Base-by-base conservation (phyloP, 2,888 invertebrate species). In the Amphipyra berbera region DNA sequence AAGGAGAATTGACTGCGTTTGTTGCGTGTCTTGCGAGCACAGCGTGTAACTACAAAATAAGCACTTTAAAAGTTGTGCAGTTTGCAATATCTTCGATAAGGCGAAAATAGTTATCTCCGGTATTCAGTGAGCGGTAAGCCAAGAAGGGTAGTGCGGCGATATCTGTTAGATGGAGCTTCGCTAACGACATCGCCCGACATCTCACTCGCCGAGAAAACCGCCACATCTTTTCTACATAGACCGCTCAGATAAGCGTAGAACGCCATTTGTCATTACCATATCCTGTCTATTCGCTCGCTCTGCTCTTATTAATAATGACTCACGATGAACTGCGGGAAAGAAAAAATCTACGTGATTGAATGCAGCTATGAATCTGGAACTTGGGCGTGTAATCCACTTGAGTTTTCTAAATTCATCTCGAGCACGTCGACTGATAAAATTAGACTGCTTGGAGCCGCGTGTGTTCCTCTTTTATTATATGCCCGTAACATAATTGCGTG, bases 241-340 rank as follows among this genome's bases (percentile, higher is more conserved):
- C 78, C 80, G 80, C 78, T 76, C 79, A 83, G 90, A 90, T 90
- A 85, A 86, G 84, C 83, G 85, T 74, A 81, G 79, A 82, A 75
- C 72, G 71, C 85, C 83, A 88, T 91, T 91, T 91, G 87, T 91
- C 90, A 91, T 93, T 88, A 89, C 82, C 86, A 87, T 88, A 87
- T 85, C 86, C 82, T 81, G 80, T 81, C 83, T 82, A 77, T 78
- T 64, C 72, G 54, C 60, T 67, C 66, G 69, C 61, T 65, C 46
- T 57, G 49, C 42, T 66, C 53, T 71, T 78, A 73, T 63, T 65
- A 71, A 75, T 72, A 76, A 79, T 63, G 64, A 45, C 46, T 57
- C 47, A 57, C 54, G 46, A 60, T 52, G 59, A 66, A 68, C 58
- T 40, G 44, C 44, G 50, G 53, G 45, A 47, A 65, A 57, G 56